Evolutionary conservation across 2,888 invertebrate species (phyloP), one percentile per base, ranked within the genome.

Genomic region (Limnephilus rhombicus): DNA sequence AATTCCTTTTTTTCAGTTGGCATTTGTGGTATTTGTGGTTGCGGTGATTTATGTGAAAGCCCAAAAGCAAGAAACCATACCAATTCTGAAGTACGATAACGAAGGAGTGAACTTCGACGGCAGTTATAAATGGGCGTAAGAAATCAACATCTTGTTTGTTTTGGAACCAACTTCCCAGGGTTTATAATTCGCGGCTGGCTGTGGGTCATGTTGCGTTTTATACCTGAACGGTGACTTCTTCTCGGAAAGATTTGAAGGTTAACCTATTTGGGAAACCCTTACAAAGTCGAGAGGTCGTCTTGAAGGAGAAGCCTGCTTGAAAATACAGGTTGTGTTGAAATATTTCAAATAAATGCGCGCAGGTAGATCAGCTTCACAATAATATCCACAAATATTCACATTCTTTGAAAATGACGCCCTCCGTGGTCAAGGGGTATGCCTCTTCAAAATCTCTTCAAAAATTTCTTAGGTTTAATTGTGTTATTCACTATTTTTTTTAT

Each of bases 71-170:
- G 93, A 93, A 80, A 92, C 90, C 49, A 97, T 97, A 89, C 96
- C 97, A 13, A 97, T 97, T 91, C 94, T 97, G 34, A 96, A 96
- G 91, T 97, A 96, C 93, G 97, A 97, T 94, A 96, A 96, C 80
- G 97, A 97, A 88, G 97, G 97, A 31, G 97, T 97, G 0, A 97
- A 97, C 94, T 96, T 96, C 24, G 97, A 97, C 94, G 97, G 97
- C 85, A 96, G 97, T 1, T 97, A 97, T 94, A 96, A 97, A 95
- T 97, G 97, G 97, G 94, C 96, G 96, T 96, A 95, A 95, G 96
- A 95, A 87, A 68, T 68, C 85, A 31, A 83, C 31, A 83, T 34
- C 37, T 34, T 83, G 83, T 88, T 91, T 83, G 18, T 83, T 83
- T 24, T 29, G 31, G 83, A 83, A 83, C 31, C 37, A 83, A 34